phyloP scores from a whole-genome alignment of 35 echinoderm and acorn worm species.

The Anneissia japonica region DNA sequence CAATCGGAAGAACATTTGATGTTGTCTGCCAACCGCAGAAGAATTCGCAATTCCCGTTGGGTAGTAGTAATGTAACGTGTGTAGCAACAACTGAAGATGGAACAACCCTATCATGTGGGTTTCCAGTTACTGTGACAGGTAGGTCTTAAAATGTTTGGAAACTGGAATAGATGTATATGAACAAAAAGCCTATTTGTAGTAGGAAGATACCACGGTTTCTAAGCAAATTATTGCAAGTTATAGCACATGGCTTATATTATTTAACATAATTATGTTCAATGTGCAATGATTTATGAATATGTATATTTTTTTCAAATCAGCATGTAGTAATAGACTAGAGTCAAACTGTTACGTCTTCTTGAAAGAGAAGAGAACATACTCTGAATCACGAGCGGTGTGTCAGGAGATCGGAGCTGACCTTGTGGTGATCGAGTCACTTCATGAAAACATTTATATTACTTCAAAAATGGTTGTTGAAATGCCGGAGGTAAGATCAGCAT shows the following conservation, averaged over 20 bases:
- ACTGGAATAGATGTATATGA: too few relatives aligned
- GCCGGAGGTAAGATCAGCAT: neutral
- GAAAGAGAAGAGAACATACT: neutral
- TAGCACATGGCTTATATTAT: too few relatives aligned
- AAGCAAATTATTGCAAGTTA: too few relatives aligned
- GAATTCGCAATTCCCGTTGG: neutral
- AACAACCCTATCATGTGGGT: neutral
- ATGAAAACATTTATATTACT: neutral
- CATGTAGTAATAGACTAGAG: neutral
- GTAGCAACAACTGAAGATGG: neutral
- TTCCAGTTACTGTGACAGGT: neutral
- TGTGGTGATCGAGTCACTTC: neutral
- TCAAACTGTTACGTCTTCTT: neutral
- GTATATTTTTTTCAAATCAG: too few relatives aligned
- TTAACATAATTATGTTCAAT: too few relatives aligned
- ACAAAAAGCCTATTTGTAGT: too few relatives aligned
- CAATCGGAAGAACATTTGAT: neutral
- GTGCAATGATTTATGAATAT: too few relatives aligned
- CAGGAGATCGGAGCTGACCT: neutral
- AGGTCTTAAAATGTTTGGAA: neutral
- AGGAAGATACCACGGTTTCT: too few relatives aligned
- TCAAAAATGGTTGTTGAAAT: neutral
- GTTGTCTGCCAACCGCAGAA: neutral
- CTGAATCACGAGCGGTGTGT: neutral
- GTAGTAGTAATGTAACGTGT: neutral